Conservation (phyloP, 2,113 vertebrate species). For the Corythornis cristatus region DNA sequence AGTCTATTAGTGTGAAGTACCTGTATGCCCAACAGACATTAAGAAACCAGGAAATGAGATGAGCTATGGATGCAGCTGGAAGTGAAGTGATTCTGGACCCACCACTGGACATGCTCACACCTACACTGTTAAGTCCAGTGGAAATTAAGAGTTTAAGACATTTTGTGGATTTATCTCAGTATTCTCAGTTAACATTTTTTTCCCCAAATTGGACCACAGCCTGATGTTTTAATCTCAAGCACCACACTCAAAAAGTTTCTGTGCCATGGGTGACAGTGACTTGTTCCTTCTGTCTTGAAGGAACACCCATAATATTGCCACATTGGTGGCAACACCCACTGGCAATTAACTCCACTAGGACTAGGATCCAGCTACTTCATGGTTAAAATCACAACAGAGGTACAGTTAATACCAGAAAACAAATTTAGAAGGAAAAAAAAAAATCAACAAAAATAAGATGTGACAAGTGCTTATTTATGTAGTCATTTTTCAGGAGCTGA, state of each 20-base stretch:
- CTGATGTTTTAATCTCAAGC: neutral
- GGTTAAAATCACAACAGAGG: neutral
- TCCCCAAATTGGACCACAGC: neutral
- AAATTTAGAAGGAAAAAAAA: neutral
- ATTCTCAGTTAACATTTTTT: neutral
- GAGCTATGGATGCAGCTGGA: neutral
- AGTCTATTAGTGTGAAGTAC: neutral
- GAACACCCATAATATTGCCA: neutral
- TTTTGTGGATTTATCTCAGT: neutral
- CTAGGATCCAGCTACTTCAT: neutral
- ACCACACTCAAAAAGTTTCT: neutral
- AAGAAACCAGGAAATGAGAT: neutral
- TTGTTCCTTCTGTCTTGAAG: neutral
- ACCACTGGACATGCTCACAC: neutral
- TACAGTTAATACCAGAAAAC: neutral
- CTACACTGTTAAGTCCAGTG: neutral
- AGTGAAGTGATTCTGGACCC: neutral
- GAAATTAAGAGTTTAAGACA: neutral
- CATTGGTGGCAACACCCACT: neutral
- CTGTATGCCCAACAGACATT: neutral
- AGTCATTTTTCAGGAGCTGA: slow-evolving; percentile 37
- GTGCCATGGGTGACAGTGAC: neutral
- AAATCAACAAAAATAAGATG: slow-evolving; percentile 38
- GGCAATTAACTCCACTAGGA: neutral
- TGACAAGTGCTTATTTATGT: slow-evolving; percentile 59